Evolutionary conservation across 1,140 invertebrate species (phyloP), one percentile per base, ranked within the genome.

Genomic region (Dreissena polymorpha): DNA sequence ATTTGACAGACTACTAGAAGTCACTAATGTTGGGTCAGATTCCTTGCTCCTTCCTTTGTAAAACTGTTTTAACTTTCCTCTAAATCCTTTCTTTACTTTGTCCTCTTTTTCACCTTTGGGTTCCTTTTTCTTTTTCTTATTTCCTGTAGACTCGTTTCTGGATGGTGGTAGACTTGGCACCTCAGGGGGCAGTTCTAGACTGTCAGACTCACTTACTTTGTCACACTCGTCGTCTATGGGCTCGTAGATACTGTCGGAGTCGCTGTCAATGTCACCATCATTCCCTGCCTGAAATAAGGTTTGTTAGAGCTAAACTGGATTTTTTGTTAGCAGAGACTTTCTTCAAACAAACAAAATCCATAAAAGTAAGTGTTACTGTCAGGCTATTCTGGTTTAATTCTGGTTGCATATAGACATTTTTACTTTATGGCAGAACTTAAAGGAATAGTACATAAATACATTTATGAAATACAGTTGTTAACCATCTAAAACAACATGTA

Each of bases 181-280:
- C 29, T 76, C 81, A 16, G 81, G 72, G 10, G 71, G 57, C 18
- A 21, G 49, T 49, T 82, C 80, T 10, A 74, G 6, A 75, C 64
- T 75, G 55, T 83, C 81, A 10, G 73, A 83, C n/a, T 70, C 79
- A 50, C 70, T 74, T 2, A 80, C 16, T 2, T 83, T 64, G 18
- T 68, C 23, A 13, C 18, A 23, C 50, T 70, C 53, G 16, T 75
- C 29, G 65, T 81, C 53, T 23, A 83, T 27, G 7, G 73, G 72
- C 69, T 83, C 81, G 27, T 83, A 83, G 10, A 83, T 76, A 69
- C 73, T 76, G 68, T 76, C 73, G 7, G 71, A 67, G 51, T 83
- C 81, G 57, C 81, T 83, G 67, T 83, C 81, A 50, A 83, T 83
- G 71, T 83, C 81, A 53, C 81, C 81, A 53, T 83, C 81, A 13